phyloP scores from a whole-genome alignment of 2,888 invertebrate species.

The Branchipolynoe longqiensis region DNA sequence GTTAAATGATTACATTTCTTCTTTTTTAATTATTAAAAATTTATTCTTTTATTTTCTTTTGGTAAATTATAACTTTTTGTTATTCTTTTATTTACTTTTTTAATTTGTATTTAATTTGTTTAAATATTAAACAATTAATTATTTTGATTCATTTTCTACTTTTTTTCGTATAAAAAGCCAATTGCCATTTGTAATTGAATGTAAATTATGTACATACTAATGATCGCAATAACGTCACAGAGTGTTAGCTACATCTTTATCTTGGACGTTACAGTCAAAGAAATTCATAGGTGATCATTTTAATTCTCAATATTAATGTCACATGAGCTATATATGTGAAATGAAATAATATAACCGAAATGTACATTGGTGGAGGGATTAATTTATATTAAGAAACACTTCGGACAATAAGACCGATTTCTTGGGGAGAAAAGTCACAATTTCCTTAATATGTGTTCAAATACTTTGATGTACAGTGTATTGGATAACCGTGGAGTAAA shows the following conservation, averaged over 20 bases:
- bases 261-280: too few species aligned
- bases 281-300: too few species aligned
- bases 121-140: background rate
- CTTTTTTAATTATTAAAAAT: background rate
- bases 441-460: too few species aligned
- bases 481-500: background rate
- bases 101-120: background rate
- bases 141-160: background rate
- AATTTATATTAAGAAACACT: too few species aligned
- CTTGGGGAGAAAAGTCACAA: too few species aligned
- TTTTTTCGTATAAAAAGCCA: background rate
- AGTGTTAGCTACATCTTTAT: background rate
- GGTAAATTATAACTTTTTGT: background rate
- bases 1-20: background rate
- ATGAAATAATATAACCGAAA: too few species aligned
- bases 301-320: too few species aligned
- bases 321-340: too few species aligned
- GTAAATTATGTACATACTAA: background rate
- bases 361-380: too few species aligned
- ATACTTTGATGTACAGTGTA: background rate
- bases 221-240: background rate
- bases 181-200: background rate
- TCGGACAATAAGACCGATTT: too few species aligned
- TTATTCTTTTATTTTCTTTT: background rate
- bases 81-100: background rate